These are phyloP conservation scores for Apodemus sylvaticus DNA, from an alignment of 2,113 vertebrate genomes.

Conservation along the genomic window DNA sequence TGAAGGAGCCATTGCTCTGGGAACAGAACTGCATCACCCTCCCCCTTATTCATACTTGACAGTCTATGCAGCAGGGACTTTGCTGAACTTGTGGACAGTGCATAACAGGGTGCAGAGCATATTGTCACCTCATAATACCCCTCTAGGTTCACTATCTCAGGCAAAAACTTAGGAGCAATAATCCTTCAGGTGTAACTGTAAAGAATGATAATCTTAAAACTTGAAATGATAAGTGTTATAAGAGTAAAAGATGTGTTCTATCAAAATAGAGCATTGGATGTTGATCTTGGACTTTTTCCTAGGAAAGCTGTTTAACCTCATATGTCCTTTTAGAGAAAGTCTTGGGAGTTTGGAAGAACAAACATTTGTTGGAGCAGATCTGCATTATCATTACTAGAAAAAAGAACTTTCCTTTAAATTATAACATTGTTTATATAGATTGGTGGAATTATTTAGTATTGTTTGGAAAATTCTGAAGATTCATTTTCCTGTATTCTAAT, in stretches of 20 bases:
- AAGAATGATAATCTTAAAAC: neutral
- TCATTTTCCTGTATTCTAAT: neutral
- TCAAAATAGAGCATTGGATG: neutral
- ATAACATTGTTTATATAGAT: neutral
- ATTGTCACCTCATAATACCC: too few relatives aligned
- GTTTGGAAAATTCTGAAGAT: neutral
- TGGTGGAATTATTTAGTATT: neutral
- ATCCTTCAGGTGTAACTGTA: neutral
- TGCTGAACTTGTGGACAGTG: too few relatives aligned
- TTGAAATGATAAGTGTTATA: neutral
- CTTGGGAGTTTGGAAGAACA: neutral
- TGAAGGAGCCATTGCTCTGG: neutral
- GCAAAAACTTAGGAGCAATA: neutral
- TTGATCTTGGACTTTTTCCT: neutral
- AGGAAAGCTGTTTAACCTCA: neutral
- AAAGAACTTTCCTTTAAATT: neutral
- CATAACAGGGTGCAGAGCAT: neutral
- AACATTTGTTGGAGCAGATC: neutral
- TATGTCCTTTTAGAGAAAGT: neutral
- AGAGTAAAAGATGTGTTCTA: neutral
- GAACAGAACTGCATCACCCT: neutral
- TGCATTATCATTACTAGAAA: neutral
- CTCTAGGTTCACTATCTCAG: too few relatives aligned
- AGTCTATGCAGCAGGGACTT: neutral
- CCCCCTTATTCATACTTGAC: accelerated